phyloP scores from a whole-genome alignment of 30 jellyfish, hydroid and myxozoan species.

The Haliclystus octoradiatus region DNA sequence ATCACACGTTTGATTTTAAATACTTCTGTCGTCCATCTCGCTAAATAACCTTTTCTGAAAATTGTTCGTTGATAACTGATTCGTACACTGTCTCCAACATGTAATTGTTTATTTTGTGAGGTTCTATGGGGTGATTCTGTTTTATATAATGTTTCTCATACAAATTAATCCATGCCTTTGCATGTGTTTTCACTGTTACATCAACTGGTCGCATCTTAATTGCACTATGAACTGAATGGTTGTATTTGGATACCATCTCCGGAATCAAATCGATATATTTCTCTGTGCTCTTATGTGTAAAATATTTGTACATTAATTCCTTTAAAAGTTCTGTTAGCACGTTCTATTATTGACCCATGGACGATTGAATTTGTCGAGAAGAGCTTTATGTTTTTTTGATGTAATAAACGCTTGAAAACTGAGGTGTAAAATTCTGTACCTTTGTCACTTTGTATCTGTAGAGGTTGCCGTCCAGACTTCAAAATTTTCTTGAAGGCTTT shows the following conservation, averaged over 20 bases:
- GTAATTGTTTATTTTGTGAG: not conserved
- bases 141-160: not conserved
- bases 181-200: slow-evolving; percentile 8
- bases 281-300: slow-evolving; percentile 6
- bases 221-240: slow-evolving; percentile 25
- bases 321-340: slow-evolving; percentile 26
- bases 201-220: slow-evolving; percentile 22
- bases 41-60: slow-evolving; percentile 30
- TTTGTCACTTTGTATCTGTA: slow-evolving; percentile 11
- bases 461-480: slow-evolving; percentile 16
- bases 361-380: slow-evolving; percentile 11
- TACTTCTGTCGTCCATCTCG: slow-evolving; percentile 26
- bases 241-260: slow-evolving; percentile 20
- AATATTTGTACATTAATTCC: slow-evolving; percentile 16
- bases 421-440: slow-evolving; percentile 21
- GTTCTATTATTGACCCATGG: slow-evolving; percentile 30
- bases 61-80: slow-evolving; percentile 11
- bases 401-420: not conserved
- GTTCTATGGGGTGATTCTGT: not conserved
- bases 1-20: slow-evolving; percentile 5
- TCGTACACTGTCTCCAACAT: slow-evolving; percentile 26
- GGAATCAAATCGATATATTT: slow-evolving; percentile 13
- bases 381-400: slow-evolving; percentile 2
- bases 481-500: slow-evolving; percentile 10
- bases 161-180: slow-evolving; percentile 5